Percentiles rank a stretch among this genome's conserved stretches.
Evolutionary conservation across 2,113 vertebrate genomes (phyloP).

Genomic region (Notarius lentiginosus): DNA sequence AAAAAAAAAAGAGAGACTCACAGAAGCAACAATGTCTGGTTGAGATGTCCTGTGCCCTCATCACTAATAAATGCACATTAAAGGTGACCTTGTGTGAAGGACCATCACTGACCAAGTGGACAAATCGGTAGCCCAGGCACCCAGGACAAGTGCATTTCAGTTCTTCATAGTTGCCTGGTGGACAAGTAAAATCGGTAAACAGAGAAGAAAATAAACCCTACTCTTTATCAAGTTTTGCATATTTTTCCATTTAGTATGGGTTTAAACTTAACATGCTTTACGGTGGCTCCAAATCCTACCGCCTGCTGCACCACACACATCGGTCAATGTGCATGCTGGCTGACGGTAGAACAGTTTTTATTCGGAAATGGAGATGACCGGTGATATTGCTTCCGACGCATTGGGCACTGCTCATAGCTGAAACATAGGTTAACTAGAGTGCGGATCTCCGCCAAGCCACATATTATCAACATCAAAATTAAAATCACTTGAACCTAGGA

Average conservation of each 20-base stretch:
- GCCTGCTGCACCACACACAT: background rate
- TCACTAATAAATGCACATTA: conserved; percentile 64
- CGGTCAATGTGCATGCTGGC: background rate
- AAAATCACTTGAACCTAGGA: no score
- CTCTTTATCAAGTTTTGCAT: background rate
- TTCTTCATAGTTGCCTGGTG: background rate
- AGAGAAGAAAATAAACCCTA: background rate
- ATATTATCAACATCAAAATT: no score
- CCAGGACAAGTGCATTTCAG: background rate
- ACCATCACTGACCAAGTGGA: conserved; percentile 50
- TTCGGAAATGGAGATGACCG: background rate
- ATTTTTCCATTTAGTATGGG: background rate
- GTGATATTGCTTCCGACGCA: background rate
- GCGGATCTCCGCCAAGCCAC: no score
- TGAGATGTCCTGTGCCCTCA: conserved; percentile 62
- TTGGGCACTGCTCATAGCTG: background rate
- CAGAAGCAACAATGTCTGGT: conserved; percentile 56
- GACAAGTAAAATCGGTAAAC: background rate
- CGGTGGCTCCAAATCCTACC: background rate
- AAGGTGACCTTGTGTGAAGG: conserved; percentile 66
- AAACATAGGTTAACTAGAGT: background rate
- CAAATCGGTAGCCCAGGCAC: background rate
- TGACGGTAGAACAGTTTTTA: background rate
- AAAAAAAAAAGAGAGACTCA: conserved; percentile 65
- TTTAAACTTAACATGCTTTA: background rate